These are phyloP conservation scores for Seira musarum DNA, from an alignment of 2,888 invertebrate genomes.

Conservation along the genomic window DNA sequence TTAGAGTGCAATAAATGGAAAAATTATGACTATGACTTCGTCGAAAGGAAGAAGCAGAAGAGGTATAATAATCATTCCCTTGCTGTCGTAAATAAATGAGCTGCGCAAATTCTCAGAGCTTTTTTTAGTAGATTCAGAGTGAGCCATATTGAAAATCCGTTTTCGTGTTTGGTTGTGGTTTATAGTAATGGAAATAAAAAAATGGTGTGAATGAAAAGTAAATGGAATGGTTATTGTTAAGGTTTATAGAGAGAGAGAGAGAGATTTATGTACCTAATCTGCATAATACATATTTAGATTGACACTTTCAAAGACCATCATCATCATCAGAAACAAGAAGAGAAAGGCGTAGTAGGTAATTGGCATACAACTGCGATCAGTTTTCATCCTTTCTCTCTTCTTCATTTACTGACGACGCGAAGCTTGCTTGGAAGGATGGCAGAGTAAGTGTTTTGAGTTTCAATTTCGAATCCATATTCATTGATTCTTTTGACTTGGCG, in stretches of 20 bases:
- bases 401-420: background rate
- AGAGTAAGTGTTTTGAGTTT: background rate
- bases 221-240: constrained; percentile 8
- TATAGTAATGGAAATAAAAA: constrained; percentile 11
- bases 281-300: background rate
- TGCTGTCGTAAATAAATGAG: background rate
- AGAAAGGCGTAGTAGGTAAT: background rate
- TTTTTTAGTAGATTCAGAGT: too few species aligned
- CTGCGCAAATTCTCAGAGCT: too few species aligned
- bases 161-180: constrained; percentile 19
- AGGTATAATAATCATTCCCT: too few species aligned
- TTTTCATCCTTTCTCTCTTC: constrained; percentile 9
- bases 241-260: background rate
- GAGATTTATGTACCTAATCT: constrained; percentile 17
- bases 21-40: constrained; percentile 6
- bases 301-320: background rate
- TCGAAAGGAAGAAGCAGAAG: constrained; percentile 13
- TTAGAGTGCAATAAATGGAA: constrained; percentile 4
- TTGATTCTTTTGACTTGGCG: too few species aligned
- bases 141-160: constrained; percentile 11
- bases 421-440: background rate
- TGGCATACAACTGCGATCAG: background rate
- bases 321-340: background rate
- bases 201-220: background rate
- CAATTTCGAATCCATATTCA: background rate